Base-by-base conservation (phyloP, 2,888 invertebrate species). In the Enchytraeus crypticus region DNA sequence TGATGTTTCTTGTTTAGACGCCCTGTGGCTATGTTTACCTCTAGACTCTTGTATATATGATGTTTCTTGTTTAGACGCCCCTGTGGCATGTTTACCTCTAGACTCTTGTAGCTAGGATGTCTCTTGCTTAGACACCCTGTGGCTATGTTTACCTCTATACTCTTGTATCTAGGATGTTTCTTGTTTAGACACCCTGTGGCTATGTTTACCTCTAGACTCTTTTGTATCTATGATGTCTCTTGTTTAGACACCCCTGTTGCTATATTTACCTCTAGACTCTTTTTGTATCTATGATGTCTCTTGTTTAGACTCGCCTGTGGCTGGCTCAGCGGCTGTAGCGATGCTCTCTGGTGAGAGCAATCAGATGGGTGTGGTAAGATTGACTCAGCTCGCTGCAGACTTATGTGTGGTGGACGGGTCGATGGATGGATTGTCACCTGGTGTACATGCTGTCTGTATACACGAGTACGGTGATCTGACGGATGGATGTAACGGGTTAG, bases 401-500 rank as follows among this genome's bases (percentile, higher is more conserved):
- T 81, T 79, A 4, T 85, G 88, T 56, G 82, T 92, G 0, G 83
- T 90, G 2, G 92, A 92, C 74, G 92, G 92, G 0, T 88, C 88
- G 2, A 80, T 92, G 2, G 91, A 92, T 79, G 89, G 90, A 0
- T 80, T 92, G 51, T 69, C 80, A 0, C 84, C 84, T 34, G 88
- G 88, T 66, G 80, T 43, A 18, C 83, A 86, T 73, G 81, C 82
- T 3, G 73, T 86, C 47, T 83, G 82, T 66, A 80, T 89, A 46
- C 86, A 88, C 71, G 87, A 88, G 77, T 84, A 84, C 73, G 89
- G 89, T 0, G 88, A 89, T 78, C 79, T 88, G 54, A 87, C 88
- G 1, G 70, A 81, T 70, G 86, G 85, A 65, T 84, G 83, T 74
- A 73, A 80, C 29, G 84, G 81, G 83, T 84, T 73, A 63, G 38